phyloP scores from a whole-genome alignment of 2,888 invertebrate species.

The Agrochola circellaris region DNA sequence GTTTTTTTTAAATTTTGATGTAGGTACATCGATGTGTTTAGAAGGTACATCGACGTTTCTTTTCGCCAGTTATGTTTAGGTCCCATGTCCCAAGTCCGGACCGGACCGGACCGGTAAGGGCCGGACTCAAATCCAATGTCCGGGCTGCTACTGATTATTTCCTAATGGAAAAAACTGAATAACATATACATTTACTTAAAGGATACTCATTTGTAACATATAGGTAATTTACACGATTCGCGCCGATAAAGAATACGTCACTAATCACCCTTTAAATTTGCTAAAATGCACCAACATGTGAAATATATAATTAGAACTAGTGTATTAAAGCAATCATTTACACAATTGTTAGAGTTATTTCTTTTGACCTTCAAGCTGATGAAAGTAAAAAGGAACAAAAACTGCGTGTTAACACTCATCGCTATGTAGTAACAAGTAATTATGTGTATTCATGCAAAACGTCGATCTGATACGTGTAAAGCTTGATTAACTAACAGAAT shows the following conservation, averaged over 20 bases:
- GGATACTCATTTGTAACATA: neutral
- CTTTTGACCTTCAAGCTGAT: constrained; percentile 44
- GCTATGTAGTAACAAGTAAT: constrained; percentile 41
- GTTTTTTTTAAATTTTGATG: neutral
- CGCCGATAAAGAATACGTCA: neutral
- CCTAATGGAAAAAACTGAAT: neutral
- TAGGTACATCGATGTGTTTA: neutral
- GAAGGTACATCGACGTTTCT: neutral
- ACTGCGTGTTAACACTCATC: constrained; percentile 49
- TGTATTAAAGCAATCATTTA: constrained; percentile 41
- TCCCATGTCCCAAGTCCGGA: too few species aligned
- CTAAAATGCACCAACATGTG: neutral
- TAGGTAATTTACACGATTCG: neutral
- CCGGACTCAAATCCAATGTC: neutral
- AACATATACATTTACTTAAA: too few species aligned
- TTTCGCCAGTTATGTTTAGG: neutral
- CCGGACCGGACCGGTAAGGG: too few species aligned
- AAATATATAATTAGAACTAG: neutral
- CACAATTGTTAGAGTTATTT: constrained; percentile 53
- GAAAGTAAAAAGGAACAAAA: constrained; percentile 54
- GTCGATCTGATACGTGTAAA: constrained; percentile 33
- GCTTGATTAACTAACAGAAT: constrained; percentile 17
- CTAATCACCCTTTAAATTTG: neutral
- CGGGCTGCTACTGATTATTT: neutral
- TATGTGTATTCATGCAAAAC: constrained; percentile 56